Evolutionary conservation across 2,888 invertebrate species (phyloP).

Genomic region (Papilio elwesi): DNA sequence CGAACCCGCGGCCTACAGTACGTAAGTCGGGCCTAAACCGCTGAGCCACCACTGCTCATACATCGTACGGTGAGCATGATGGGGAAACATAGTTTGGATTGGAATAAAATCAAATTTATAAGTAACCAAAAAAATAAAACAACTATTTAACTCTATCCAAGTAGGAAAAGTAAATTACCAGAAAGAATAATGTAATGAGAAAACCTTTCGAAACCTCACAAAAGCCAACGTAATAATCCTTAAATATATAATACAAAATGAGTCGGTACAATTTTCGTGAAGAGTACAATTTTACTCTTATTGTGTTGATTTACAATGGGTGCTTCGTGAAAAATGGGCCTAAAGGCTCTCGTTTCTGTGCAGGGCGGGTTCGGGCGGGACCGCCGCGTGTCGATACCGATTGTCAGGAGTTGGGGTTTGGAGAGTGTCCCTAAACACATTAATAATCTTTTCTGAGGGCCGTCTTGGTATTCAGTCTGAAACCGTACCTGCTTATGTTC

Average conservation of each 20-base stretch:
- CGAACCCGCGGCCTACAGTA: too few species aligned
- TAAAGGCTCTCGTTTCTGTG: slow-evolving; percentile 52
- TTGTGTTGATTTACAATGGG: slow-evolving; percentile 64
- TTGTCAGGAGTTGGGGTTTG: slow-evolving; percentile 48
- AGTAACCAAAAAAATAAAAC: slow-evolving; percentile 23
- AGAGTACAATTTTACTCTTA: slow-evolving; percentile 61
- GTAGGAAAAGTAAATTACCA: slow-evolving; percentile 43
- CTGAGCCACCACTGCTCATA: too few species aligned
- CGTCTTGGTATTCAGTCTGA: slow-evolving; percentile 30
- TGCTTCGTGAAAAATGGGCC: slow-evolving; percentile 51
- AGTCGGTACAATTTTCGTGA: slow-evolving; percentile 54
- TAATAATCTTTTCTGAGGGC: slow-evolving; percentile 50
- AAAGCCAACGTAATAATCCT: slow-evolving; percentile 54
- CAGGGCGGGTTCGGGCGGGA: slow-evolving; percentile 44
- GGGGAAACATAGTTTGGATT: too few species aligned
- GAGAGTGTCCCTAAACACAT: slow-evolving; percentile 51
- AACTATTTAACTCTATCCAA: slow-evolving; percentile 16
- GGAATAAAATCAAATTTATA: slow-evolving; percentile 3
- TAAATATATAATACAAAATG: slow-evolving; percentile 53
- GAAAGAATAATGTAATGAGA: slow-evolving; percentile 41
- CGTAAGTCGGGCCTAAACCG: too few species aligned
- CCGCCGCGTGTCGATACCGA: slow-evolving; percentile 48
- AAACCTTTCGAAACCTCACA: slow-evolving; percentile 50
- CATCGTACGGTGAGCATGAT: too few species aligned
- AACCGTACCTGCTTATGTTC: slow-evolving; percentile 9